Evolutionary conservation across 2,113 vertebrate species (phyloP), one percentile per base, ranked within the genome.

Genomic region (Gnathonemus echidnorhynchus): DNA sequence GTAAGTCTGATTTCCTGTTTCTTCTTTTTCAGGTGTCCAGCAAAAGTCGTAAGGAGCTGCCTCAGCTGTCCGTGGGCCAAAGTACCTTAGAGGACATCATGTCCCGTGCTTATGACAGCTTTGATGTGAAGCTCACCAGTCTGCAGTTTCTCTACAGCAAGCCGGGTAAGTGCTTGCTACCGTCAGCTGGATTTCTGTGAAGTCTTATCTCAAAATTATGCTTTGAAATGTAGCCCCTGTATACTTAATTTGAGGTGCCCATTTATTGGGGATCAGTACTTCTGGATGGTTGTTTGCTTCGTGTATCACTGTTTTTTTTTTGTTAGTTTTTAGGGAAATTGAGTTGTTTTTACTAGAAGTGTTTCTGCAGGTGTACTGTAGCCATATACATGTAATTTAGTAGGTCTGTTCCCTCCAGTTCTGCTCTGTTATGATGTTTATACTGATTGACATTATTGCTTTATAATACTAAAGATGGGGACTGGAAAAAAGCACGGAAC

Each of bases 91-190:
- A 99, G 96, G 98, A 98, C 92, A 97, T 99, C 94, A 99, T 98
- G 96, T 97, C 95, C 87, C 96, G 97, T 95, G 98, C 98, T 17
- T 99, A 99, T 48, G 98, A 99, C 92, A 96, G 95, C 90, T 99
- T 98, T 92, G 98, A 99, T 89, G 48, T 99, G 86, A 97, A 99
- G 4, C 98, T 99, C 42, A 98, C 95, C 92, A 98, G 95, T 91
- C 96, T 99, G 93, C 98, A 99, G 92, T 96, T 99, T 70, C 95
- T 99, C 27, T 99, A 97, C 83, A 98, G 97, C 92, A 97, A 96
- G 95, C 94, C 95, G 92, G 94, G 98, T 98, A 92, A 94, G 96
- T 95, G 62, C 62, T 11, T 31, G n/a, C 3, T 70, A 31, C n/a
- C 3, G 10, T 70, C n/a, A 70, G 62, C 62, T 70, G 62, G 10